Conservation (phyloP, 2,797 vertebrate species). For the Argentina silus region DNA sequence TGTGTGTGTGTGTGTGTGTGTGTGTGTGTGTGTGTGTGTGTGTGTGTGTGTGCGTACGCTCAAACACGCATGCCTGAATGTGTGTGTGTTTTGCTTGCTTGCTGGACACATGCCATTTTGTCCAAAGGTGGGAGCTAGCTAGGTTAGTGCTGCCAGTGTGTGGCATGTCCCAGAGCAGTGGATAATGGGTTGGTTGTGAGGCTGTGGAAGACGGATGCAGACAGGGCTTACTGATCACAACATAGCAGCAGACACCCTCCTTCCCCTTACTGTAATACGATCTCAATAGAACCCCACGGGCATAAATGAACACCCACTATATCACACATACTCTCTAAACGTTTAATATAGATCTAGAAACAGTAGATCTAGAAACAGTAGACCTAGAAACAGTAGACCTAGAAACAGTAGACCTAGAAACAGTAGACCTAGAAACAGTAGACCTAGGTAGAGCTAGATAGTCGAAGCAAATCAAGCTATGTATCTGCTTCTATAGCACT, state of each 20-base stretch:
- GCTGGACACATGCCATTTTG: constrained; percentile 45
- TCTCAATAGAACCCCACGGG: neutral
- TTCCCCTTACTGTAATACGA: neutral
- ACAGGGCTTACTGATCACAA: constrained; percentile 28
- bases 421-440: too few species aligned
- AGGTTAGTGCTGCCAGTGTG: constrained; percentile 34
- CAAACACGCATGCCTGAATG: constrained; percentile 1
- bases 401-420: neutral
- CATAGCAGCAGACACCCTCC: neutral
- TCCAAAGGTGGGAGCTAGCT: constrained; percentile 50
- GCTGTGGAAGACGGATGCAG: neutral
- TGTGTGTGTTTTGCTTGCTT: neutral
- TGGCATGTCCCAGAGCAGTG: constrained; percentile 22
- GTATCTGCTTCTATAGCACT: neutral
- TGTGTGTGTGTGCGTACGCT: constrained; percentile 40
- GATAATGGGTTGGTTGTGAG: constrained; percentile 20
- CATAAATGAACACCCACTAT: neutral
- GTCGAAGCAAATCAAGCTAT: neutral
- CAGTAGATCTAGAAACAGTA: neutral
- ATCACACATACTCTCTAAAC: neutral
- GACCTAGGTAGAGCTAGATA: neutral
- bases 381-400: too few species aligned
- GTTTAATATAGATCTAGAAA: neutral
- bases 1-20: constrained; percentile 31
- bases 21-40: constrained; percentile 39